Evolutionary conservation across 1,140 invertebrate species (phyloP).

Genomic region (Ganaspis sp.): DNA sequence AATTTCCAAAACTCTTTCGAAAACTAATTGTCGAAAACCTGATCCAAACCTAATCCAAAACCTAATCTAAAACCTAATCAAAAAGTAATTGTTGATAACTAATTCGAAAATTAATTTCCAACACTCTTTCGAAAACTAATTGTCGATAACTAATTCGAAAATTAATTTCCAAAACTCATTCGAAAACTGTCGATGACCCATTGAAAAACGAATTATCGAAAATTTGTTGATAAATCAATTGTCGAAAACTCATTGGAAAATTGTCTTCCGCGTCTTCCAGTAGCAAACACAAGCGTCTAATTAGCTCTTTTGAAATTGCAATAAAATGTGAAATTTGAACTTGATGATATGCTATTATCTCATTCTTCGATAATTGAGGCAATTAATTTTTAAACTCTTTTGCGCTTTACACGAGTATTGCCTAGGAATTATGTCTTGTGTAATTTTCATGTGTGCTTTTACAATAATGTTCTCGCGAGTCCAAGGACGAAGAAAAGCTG

Average conservation of each 20-base stretch:
- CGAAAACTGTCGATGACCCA: too few relatives aligned
- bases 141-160: too few relatives aligned
- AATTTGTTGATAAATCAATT: too few relatives aligned
- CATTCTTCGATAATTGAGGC: background rate
- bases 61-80: too few relatives aligned
- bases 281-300: background rate
- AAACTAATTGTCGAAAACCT: too few relatives aligned
- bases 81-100: too few relatives aligned
- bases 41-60: too few relatives aligned
- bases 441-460: slow-evolving; percentile 14
- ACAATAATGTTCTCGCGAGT: background rate
- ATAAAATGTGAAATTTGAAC: slow-evolving; percentile 41
- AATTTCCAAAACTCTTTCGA: too few relatives aligned
- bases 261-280: slow-evolving; percentile 34
- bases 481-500: slow-evolving; percentile 9
- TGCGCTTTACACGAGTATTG: background rate
- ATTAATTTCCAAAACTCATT: background rate
- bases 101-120: too few relatives aligned
- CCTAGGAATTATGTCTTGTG: slow-evolving; percentile 12
- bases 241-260: too few relatives aligned
- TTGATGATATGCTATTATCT: slow-evolving; percentile 27
- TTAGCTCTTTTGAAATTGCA: slow-evolving; percentile 38
- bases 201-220: too few relatives aligned
- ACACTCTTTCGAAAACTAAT: too few relatives aligned
- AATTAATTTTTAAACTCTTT: slow-evolving; percentile 7